These are phyloP conservation scores for Tachina fera DNA, from an alignment of 2,888 invertebrate species.

Conservation along the genomic window DNA sequence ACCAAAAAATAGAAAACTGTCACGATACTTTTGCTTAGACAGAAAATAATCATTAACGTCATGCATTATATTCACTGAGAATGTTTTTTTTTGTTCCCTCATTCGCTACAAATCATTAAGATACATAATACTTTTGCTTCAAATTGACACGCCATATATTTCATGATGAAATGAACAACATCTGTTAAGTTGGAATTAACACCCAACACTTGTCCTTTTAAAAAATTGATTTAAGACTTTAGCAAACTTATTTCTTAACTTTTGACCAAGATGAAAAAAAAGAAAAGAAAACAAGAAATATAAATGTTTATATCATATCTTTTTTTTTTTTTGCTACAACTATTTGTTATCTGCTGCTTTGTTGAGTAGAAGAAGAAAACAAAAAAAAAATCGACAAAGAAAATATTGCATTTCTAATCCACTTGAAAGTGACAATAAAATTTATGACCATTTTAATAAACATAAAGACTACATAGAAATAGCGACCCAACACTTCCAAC, in stretches of 20 bases:
- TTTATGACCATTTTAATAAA: slow-evolving; percentile 68
- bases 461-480: slow-evolving; percentile 35
- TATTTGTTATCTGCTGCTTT: background rate
- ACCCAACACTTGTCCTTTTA: slow-evolving; percentile 36
- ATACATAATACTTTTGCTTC: background rate
- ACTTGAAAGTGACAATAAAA: slow-evolving; percentile 70
- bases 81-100: too few relatives aligned
- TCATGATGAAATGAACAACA: slow-evolving; percentile 48
- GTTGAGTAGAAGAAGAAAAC: background rate
- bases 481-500: background rate
- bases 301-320: background rate
- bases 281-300: too few relatives aligned
- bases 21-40: background rate
- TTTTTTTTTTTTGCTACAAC: slow-evolving; percentile 16
- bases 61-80: background rate
- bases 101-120: background rate
- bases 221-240: slow-evolving; percentile 51
- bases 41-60: background rate
- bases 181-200: slow-evolving; percentile 54
- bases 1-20: background rate
- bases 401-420: slow-evolving; percentile 63
- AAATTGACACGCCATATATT: slow-evolving; percentile 42
- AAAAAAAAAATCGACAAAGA: background rate
- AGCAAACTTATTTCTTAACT: slow-evolving; percentile 24
- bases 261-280: background rate